These are phyloP conservation scores for Vidua chalybeata DNA, from an alignment of 2,113 vertebrate species.

Conservation along the genomic window DNA sequence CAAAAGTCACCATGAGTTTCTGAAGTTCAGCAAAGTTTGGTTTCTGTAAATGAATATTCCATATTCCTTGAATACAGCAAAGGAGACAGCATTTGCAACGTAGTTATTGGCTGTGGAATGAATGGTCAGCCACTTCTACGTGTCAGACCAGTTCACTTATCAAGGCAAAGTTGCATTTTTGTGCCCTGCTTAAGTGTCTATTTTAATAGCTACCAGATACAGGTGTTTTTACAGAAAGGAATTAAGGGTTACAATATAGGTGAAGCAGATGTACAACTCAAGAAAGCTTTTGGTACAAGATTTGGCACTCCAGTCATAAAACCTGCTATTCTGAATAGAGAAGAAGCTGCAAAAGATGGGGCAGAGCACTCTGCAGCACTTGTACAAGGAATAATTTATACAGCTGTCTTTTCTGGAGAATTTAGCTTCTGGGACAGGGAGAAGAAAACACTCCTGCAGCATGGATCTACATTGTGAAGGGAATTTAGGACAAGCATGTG, in stretches of 20 bases:
- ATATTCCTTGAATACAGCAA: neutral
- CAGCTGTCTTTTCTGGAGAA: neutral
- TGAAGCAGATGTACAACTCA: neutral
- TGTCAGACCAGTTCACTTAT: neutral
- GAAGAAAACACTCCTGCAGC: neutral
- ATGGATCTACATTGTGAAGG: neutral
- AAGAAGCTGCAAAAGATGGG: neutral
- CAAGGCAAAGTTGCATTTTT: neutral
- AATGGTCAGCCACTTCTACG: rapidly evolving
- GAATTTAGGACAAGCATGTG: neutral
- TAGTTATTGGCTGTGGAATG: neutral
- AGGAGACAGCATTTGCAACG: neutral
- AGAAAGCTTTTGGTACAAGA: neutral
- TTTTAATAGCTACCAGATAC: neutral
- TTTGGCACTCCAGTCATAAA: neutral
- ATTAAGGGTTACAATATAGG: neutral
- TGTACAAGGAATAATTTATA: neutral
- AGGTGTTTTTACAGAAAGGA: neutral
- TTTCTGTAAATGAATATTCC: neutral
- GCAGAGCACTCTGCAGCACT: neutral
- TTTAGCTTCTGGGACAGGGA: neutral
- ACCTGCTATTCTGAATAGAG: neutral
- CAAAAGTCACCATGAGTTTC: neutral
- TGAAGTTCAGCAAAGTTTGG: neutral
- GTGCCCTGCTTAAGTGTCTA: neutral